phyloP scores from a whole-genome alignment of 2,888 invertebrate species.

The Nebria salina region DNA sequence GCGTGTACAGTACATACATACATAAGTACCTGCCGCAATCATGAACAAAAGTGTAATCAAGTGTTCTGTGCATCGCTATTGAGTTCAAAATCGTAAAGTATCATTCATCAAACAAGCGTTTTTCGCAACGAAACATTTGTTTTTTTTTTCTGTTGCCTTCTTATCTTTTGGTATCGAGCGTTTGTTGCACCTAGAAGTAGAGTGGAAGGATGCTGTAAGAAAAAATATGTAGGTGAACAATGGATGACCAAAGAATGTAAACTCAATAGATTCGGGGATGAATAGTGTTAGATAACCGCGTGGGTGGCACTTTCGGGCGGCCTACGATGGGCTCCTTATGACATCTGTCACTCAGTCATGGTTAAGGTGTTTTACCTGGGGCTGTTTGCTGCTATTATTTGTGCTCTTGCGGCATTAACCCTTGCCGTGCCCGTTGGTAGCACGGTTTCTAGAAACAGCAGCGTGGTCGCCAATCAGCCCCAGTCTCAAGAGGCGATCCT shows the following conservation, averaged over 20 bases:
- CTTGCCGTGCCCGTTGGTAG: slow-evolving; percentile 51
- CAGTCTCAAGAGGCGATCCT: slow-evolving; percentile 48
- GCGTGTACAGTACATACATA: background rate
- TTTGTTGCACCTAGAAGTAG: background rate
- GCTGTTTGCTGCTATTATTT: slow-evolving; percentile 62
- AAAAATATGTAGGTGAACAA: slow-evolving; percentile 3
- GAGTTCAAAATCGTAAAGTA: background rate
- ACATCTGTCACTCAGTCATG: slow-evolving; percentile 60
- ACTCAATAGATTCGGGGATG: background rate
- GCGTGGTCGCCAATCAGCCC: slow-evolving; percentile 35
- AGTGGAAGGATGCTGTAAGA: slow-evolving; percentile 3
- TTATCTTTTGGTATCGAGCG: too few relatives aligned
- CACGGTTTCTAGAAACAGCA: slow-evolving; percentile 17
- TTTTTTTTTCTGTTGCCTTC: too few relatives aligned
- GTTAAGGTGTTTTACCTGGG: slow-evolving; percentile 63
- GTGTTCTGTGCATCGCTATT: background rate
- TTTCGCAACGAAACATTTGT: too few relatives aligned
- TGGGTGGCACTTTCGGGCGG: slow-evolving; percentile 35
- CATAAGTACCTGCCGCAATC: background rate
- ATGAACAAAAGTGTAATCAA: slow-evolving; percentile 7
- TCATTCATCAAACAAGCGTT: background rate
- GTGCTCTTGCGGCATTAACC: slow-evolving; percentile 57
- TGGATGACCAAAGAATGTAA: background rate
- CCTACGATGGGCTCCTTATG: slow-evolving; percentile 47
- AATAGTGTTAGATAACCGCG: slow-evolving; percentile 1